Conservation (phyloP, 2,797 vertebrate genomes). For the Sebastiscus tertius region DNA sequence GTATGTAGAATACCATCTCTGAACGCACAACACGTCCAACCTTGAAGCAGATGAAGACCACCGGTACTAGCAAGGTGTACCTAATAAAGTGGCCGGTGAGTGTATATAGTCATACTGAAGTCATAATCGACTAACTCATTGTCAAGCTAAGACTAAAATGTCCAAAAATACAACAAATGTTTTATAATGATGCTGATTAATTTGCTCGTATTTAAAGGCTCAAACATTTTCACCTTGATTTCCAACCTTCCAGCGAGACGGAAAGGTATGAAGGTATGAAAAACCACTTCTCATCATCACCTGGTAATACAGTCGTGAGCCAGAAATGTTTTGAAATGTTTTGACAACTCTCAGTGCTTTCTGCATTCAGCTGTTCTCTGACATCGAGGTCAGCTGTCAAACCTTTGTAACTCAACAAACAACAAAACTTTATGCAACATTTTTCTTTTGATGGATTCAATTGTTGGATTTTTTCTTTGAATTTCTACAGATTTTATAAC, state of each 20-base stretch:
- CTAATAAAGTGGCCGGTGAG: too few species aligned
- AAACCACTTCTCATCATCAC: neutral
- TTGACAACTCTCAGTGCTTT: neutral
- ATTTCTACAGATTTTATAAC: neutral
- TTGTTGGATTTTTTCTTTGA: neutral
- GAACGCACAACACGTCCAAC: too few species aligned
- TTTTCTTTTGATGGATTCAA: neutral
- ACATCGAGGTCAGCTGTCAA: neutral
- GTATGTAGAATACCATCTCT: too few species aligned
- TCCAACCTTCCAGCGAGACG: neutral
- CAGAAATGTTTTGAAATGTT: neutral
- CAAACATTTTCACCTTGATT: neutral
- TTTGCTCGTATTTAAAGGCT: neutral
- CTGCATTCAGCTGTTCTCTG: neutral
- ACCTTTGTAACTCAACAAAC: neutral
- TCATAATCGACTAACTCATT: too few species aligned
- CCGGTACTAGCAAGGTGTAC: too few species aligned
- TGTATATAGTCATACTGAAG: too few species aligned
- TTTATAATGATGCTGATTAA: too few species aligned
- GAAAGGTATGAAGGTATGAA: too few species aligned
- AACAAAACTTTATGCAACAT: neutral
- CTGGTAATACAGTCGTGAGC: neutral
- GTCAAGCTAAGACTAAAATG: too few species aligned
- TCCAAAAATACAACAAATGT: too few species aligned
- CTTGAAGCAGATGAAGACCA: too few species aligned